Evolutionary conservation across 2,113 vertebrate species (phyloP).

Genomic region (Chaetodon trifascialis): DNA sequence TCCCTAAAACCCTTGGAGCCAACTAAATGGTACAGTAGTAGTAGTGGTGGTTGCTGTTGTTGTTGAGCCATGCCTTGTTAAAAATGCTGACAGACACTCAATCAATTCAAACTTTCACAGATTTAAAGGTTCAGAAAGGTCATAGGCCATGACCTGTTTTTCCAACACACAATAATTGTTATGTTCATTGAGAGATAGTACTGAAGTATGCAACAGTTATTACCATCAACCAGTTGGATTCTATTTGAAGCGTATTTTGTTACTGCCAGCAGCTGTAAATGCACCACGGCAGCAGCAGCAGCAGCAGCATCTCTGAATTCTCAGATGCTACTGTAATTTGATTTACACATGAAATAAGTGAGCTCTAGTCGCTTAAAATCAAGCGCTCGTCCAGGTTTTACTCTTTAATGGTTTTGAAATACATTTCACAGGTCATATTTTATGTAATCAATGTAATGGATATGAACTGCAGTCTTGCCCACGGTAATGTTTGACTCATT

Average conservation of each 20-base stretch:
- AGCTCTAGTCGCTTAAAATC: slow-evolving; percentile 23
- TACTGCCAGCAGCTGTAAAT: slow-evolving; percentile 54
- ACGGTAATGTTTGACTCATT: not conserved
- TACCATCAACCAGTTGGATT: not conserved
- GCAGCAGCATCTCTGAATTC: slow-evolving; percentile 32
- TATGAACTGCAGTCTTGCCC: not conserved
- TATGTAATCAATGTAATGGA: not conserved
- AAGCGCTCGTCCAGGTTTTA: not conserved
- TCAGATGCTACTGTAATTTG: slow-evolving; percentile 61
- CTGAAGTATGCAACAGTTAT: not conserved
- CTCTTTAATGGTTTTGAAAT: not conserved
- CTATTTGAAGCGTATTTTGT: slow-evolving; percentile 34
- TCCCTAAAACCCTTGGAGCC: not conserved
- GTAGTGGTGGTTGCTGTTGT: not conserved
- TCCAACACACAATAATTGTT: not conserved
- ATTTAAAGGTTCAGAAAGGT: not conserved
- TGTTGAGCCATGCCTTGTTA: not conserved
- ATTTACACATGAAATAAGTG: slow-evolving; percentile 59
- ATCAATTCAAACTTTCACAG: not conserved
- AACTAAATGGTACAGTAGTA: not conserved
- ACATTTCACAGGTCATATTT: not conserved
- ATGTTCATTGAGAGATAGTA: not conserved
- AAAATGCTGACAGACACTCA: not conserved
- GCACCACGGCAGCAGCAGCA: slow-evolving; percentile 47
- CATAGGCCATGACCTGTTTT: not conserved